A percentile compares a stretch with the other conserved stretches of the same genome.
Conservation (phyloP, 2,888 invertebrate genomes). For the Cataglyphis livida region DNA sequence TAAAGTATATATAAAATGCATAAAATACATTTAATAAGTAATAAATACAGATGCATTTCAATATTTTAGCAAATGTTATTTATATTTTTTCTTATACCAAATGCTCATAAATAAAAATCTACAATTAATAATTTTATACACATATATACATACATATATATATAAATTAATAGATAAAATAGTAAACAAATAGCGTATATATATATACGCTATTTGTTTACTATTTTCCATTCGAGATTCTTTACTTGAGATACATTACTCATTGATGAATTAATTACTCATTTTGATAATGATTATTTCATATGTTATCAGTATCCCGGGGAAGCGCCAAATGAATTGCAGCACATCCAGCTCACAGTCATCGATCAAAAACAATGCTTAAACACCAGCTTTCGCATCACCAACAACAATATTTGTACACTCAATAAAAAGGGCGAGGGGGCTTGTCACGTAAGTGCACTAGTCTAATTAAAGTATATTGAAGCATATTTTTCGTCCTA, state of each 20-base stretch:
- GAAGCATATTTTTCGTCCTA: conserved; percentile 48
- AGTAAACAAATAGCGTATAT: no score
- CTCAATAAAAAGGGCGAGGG: conserved; percentile 88
- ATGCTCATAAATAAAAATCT: no score
- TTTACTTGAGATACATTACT: no score
- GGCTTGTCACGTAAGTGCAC: conserved; percentile 88
- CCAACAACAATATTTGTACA: conserved; percentile 87
- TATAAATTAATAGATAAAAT: no score
- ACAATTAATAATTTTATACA: no score
- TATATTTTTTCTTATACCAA: no score
- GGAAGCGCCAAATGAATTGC: conserved; percentile 86
- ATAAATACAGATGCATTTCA: no score
- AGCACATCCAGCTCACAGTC: conserved; percentile 87
- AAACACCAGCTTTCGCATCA: conserved; percentile 85
- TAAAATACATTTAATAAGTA: no score
- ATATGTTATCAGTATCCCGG: conserved; percentile 87
- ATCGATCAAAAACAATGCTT: conserved; percentile 86
- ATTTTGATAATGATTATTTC: conserved; percentile 2
- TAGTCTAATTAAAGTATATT: conserved; percentile 51
- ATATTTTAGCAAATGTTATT: no score
- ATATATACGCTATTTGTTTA: not conserved
- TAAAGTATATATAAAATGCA: no score
- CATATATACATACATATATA: no score
- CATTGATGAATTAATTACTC: not conserved
- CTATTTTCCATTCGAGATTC: not conserved